Evolutionary conservation across 2,888 invertebrate species (phyloP).

Genomic region (Stenotaenia linearis): DNA sequence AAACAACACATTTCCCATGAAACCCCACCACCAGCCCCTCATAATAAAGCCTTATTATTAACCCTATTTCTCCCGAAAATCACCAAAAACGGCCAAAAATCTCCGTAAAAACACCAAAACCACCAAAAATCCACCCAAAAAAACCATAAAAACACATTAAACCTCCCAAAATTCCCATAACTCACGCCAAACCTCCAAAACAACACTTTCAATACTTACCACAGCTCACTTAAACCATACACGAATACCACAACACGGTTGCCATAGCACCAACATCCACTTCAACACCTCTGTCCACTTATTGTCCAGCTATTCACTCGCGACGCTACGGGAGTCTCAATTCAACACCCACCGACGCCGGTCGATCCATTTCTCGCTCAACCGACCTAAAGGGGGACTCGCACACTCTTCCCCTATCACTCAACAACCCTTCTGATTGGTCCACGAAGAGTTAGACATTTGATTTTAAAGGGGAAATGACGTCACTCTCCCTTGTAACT

Average conservation of each 20-base stretch:
- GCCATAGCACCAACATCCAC: neutral
- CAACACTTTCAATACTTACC: too few species aligned
- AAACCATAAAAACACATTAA: too few species aligned
- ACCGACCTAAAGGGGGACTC: neutral
- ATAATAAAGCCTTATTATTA: too few species aligned
- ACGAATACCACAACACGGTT: neutral
- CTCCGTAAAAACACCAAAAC: too few species aligned
- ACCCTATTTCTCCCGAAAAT: too few species aligned
- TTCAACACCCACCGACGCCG: neutral
- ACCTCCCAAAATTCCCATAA: too few species aligned
- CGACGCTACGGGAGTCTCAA: neutral
- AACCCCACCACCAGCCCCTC: too few species aligned
- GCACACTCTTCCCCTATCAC: neutral
- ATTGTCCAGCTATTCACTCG: neutral
- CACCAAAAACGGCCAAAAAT: too few species aligned
- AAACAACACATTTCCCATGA: too few species aligned
- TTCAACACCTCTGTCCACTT: neutral
- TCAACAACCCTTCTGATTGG: neutral
- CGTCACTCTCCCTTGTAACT: neutral
- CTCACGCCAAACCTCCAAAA: too few species aligned
- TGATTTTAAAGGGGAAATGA: conserved; percentile 17
- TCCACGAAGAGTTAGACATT: neutral
- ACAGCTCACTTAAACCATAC: neutral
- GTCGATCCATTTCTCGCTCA: neutral
- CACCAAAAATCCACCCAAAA: too few species aligned